Evolutionary conservation across 1,140 invertebrate species (phyloP).

Genomic region (Saccostrea cuccullata): DNA sequence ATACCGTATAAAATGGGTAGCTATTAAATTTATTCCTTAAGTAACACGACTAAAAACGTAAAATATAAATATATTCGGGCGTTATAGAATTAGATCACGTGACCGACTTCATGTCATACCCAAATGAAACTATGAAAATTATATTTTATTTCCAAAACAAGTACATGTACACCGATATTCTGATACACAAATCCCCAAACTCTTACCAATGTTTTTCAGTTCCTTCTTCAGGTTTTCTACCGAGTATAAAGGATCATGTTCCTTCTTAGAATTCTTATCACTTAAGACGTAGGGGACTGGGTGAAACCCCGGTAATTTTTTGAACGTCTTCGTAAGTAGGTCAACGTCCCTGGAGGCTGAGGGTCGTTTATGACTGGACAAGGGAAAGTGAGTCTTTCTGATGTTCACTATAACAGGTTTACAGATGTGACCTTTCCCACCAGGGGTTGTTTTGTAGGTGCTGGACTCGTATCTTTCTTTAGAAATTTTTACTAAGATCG

Average conservation of each 20-base stretch:
- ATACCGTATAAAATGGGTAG: too few species aligned
- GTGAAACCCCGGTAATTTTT: background rate
- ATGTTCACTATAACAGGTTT: background rate
- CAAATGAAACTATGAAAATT: too few species aligned
- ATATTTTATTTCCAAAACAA: too few species aligned
- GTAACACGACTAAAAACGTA: too few species aligned
- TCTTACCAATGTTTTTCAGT: background rate
- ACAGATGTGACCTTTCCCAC: background rate
- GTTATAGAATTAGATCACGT: too few species aligned
- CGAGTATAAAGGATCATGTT: background rate
- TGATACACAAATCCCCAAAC: background rate
- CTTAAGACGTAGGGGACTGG: background rate
- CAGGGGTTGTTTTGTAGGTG: background rate
- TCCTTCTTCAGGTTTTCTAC: background rate
- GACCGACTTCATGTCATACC: too few species aligned
- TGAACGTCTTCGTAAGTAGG: background rate
- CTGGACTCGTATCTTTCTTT: background rate
- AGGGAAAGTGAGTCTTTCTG: background rate
- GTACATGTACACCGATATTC: background rate
- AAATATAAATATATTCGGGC: too few species aligned
- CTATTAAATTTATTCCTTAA: too few species aligned
- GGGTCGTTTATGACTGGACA: background rate
- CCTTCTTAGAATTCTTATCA: background rate
- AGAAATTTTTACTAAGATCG: background rate
- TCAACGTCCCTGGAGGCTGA: background rate